Base-by-base conservation (phyloP, 1,140 invertebrate species). In the Luehdorfia chinensis region DNA sequence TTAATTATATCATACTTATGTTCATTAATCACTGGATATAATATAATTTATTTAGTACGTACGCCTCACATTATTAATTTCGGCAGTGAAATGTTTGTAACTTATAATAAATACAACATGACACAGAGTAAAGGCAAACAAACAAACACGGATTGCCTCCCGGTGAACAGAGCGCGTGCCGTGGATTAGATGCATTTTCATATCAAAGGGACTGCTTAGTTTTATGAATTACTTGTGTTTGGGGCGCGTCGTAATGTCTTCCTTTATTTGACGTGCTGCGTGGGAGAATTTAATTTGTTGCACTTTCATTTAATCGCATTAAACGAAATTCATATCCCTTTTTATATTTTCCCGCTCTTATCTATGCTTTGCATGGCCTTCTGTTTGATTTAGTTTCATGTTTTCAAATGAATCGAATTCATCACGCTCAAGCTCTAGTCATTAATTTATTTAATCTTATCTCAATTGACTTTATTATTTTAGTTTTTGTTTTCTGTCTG, bases 261-360 rank as follows among this genome's bases (percentile, higher is more conserved):
- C 64, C 68, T 80, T 70, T 74, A 66, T 65, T 54, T 51, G 56
- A 66, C 60, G 50, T 59, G 56, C 60, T 52, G 65, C 75, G 76
- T 84, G 80, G 78, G 75, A 77, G 73, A 74, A 63, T 80, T 81
- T 66, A 74, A 79, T 81, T 77, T 75, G 70, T 73, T 68, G 64
- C 70, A 71, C 55, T 73, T 75, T 63, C 56, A 49, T 68, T 79
- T 70, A 67, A 75, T 67, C 66, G 66, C 51, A 71, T 73, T 75
- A 72, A 56, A 47, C 56, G 31, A 58, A 56, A 66, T 59, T 63
- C 59, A 58, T 68, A 74, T n/a, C n/a, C 63, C 55, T 63, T 62
- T 12, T 39, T 57, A 67, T 66, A 64, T 49, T 28, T 37, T 54
- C 44, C 46, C 44, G 23, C 44, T 47, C 53, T 68, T 74, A 74